Evolutionary conservation across 92 coral and sea anemone species (phyloP).

Genomic region (Actinernus sp.): DNA sequence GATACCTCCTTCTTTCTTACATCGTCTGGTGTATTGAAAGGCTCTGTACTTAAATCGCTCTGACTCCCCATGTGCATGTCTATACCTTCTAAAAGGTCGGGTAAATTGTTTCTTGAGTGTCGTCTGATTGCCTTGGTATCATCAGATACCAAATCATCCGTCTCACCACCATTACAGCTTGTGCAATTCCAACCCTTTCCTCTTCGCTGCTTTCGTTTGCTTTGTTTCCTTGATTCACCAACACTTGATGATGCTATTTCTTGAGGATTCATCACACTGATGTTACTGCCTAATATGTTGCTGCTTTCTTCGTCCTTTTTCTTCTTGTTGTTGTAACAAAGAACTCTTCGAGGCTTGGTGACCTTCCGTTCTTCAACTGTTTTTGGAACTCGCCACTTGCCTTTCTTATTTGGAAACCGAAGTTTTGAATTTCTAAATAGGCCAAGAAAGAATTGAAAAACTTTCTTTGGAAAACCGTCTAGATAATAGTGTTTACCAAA

Average conservation of each 20-base stretch:
- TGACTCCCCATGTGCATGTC: neutral
- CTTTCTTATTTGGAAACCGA: neutral
- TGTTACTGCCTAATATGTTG: too few species aligned
- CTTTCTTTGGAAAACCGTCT: neutral
- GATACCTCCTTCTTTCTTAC: neutral
- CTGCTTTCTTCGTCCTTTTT: too few species aligned
- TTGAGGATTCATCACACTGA: neutral
- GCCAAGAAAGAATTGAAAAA: neutral
- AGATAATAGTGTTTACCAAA: constrained; percentile 45
- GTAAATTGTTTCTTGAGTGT: too few species aligned
- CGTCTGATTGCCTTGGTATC: too few species aligned
- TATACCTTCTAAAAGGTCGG: too few species aligned
- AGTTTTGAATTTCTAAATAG: neutral
- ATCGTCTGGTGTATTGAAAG: neutral
- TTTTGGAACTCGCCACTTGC: neutral
- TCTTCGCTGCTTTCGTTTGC: too few species aligned
- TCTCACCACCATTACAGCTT: too few species aligned
- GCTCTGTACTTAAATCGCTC: neutral
- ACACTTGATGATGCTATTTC: neutral
- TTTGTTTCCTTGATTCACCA: too few species aligned
- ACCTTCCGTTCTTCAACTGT: neutral
- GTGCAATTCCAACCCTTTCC: too few species aligned
- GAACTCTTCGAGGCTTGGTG: neutral
- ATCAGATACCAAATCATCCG: too few species aligned
- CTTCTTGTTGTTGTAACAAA: too few species aligned